Evolutionary conservation across 2,797 vertebrate species (phyloP), one percentile per base, ranked within the genome.

Genomic region (Triplophysa yarkandensis): DNA sequence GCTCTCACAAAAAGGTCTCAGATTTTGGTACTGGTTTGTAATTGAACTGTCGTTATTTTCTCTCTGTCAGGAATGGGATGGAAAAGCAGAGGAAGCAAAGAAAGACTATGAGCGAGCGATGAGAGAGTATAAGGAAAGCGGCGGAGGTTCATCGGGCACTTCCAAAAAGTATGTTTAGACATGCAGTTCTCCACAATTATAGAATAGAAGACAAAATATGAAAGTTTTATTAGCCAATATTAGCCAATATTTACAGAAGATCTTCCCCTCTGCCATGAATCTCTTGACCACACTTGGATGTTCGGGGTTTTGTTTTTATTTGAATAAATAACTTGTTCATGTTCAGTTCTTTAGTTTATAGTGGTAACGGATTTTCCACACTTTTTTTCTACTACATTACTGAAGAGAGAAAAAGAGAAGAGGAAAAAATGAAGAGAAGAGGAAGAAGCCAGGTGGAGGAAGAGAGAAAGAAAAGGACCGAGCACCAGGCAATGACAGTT

Each of bases 41-140:
- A 2, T 30, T 39, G 19, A 36, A 6, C 61, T 48, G 6, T 16
- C n/a, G n/a, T 61, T 28, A 39, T 6, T 57, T 9, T 39, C 6
- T 54, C 14, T 17, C 21, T 39, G 13, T 28, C 76, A 85, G 94
- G 93, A 93, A 21, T 95, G 94, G 94, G 94, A 94, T 21, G 88
- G 85, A 48, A 94, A 94, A 81, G 92, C 94, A 0, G 93, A 93
- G 71, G 92, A 93, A 0, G 93, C 92, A 41, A 89, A 91, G 83
- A 88, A 85, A 73, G 91, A 93, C 0, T 95, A 95, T 0, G 93
- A 94, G 78, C 92, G 88, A 76, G 92, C 91, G 61, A 92, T 94
- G 92, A 94, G 92, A 66, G 92, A 92, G 14, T 94, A 95, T 54
- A 89, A 78, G 0, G 88, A 90, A 79, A 91, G 89, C 0, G 81